A percentile compares a stretch with the other conserved stretches of the same genome.
phyloP scores from a whole-genome alignment of 1,140 invertebrate species.

The Pantala flavescens region DNA sequence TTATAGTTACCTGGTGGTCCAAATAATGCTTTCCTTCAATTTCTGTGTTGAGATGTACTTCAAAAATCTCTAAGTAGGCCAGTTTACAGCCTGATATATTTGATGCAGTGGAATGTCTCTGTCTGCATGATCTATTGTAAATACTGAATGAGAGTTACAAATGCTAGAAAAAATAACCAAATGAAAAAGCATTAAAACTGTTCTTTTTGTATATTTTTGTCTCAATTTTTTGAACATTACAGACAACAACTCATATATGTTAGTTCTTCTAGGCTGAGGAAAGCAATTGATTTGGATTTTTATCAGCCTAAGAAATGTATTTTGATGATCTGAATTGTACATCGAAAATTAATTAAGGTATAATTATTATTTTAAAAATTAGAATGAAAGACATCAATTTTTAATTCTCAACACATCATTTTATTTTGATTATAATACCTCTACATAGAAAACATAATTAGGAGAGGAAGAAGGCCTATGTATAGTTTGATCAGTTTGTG shows the following conservation, averaged over 20 bases:
- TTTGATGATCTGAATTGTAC: not conserved
- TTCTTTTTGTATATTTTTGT: not conserved
- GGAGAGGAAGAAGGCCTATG: no score
- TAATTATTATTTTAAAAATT: no score
- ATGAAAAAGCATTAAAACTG: not conserved
- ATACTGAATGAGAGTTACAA: not conserved
- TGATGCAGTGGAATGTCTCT: not conserved
- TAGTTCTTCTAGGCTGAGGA: not conserved
- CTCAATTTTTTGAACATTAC: not conserved
- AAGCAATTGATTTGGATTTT: not conserved
- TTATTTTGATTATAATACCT: no score
- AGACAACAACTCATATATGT: not conserved
- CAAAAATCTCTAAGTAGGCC: not conserved
- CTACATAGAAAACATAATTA: no score
- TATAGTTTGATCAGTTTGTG: no score
- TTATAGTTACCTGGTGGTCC: no score
- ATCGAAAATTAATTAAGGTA: no score
- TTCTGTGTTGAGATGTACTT: not conserved
- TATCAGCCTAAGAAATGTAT: not conserved
- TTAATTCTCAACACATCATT: no score
- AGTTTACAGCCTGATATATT: not conserved
- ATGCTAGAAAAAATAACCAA: not conserved
- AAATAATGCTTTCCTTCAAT: not conserved
- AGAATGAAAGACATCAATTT: no score
- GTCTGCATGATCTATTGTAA: conserved; percentile 9